Base-by-base conservation (phyloP, 1,140 invertebrate species). In the Lepidurus apus region DNA sequence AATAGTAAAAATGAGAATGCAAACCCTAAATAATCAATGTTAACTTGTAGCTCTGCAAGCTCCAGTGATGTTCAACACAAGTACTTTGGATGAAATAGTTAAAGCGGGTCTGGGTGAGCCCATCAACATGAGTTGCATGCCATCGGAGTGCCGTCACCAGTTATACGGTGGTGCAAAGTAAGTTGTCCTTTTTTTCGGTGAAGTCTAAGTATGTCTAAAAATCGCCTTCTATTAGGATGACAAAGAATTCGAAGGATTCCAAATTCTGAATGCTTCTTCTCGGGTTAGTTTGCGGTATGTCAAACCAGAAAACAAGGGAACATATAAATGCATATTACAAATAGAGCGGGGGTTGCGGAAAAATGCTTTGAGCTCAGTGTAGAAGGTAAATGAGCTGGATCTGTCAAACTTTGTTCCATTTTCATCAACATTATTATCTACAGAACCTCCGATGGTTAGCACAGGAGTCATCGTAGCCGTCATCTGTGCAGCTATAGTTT, bases 401-500 rank as follows among this genome's bases (percentile, higher is more conserved):
- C 26, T 85, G 83, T 0, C 73, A 81, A 53, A 88, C 87, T 83
- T 81, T 84, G 13, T 75, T 85, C 53, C 26, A 1, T 26, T 26
- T 26, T 26, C 26, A 26, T 85, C n/a, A 83, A 85, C 47, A 83
- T 84, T 43, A 83, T 85, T 86, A 80, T 83, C 83, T 82, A 42
- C 74, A 73, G 45, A 42, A 17, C 76, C 65, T 47, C 75, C 79
- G 76, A 79, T 75, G 76, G 73, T 81, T 76, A 80, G 74, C 7
- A 65, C 73, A 45, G 65, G 74, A 44, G 53, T 78, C 26, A 43
- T 77, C 43, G 78, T 78, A 45, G 79, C 78, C n/a, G 65, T 79
- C 9, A 81, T 45, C 78, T 76, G 86, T 1, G 84, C 86, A 1
- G 82, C 88, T 4, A 83, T 89, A 42, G 81, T 88, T 26, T 73